phyloP scores from a whole-genome alignment of 2,888 invertebrate species.

The Acleris cristana region DNA sequence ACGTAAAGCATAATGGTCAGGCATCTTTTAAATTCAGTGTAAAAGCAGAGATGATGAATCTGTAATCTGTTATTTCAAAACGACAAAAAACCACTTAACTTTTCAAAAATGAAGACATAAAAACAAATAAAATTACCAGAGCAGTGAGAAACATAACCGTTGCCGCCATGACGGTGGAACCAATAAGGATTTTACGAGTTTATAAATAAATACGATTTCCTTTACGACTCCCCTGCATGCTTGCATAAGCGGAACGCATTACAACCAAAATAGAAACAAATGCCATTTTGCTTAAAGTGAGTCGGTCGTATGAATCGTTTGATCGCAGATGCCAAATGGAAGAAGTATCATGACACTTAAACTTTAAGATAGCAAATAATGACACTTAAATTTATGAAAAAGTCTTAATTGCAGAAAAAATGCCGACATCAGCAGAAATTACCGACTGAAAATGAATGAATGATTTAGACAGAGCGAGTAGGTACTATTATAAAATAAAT shows the following conservation, averaged over 20 bases:
- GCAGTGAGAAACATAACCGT: slow-evolving; percentile 53
- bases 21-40: too few species aligned
- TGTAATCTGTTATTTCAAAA: neutral
- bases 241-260: slow-evolving; percentile 15
- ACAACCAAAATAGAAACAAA: slow-evolving; percentile 18
- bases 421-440: too few species aligned
- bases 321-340: too few species aligned
- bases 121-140: slow-evolving; percentile 59
- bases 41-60: too few species aligned
- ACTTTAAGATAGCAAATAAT: too few species aligned
- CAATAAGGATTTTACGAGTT: slow-evolving; percentile 68
- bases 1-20: too few species aligned
- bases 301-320: neutral
- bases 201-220: slow-evolving; percentile 72
- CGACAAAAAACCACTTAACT: slow-evolving; percentile 4
- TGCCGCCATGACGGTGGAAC: slow-evolving; percentile 59
- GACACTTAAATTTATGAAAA: too few species aligned
- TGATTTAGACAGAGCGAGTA: too few species aligned
- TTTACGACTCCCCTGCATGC: slow-evolving; percentile 7
- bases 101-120: slow-evolving; percentile 13
- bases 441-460: too few species aligned
- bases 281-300: slow-evolving; percentile 1
- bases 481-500: too few species aligned
- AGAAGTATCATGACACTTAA: too few species aligned
- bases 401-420: too few species aligned